phyloP scores from a whole-genome alignment of 2,888 invertebrate genomes.

The Lasioglossum malachurum region DNA sequence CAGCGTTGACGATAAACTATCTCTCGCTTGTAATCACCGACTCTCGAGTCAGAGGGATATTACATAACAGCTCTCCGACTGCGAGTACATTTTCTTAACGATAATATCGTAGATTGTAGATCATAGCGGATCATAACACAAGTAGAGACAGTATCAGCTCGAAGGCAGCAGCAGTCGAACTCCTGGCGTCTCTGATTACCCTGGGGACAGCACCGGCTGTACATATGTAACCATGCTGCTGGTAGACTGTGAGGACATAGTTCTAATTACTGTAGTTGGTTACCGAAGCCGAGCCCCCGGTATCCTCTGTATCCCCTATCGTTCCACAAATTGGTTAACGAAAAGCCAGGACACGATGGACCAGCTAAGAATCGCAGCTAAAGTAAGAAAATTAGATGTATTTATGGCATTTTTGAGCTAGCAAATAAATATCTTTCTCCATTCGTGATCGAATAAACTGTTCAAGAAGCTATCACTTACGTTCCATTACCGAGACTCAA shows the following conservation, averaged over 20 bases:
- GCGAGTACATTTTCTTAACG: not conserved
- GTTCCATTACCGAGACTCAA: not conserved
- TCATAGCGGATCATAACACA: constrained; percentile 3
- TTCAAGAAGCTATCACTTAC: not conserved
- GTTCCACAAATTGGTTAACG: constrained; percentile 1
- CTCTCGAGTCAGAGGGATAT: not conserved
- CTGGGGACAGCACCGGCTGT: constrained; percentile 3
- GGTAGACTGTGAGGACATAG: constrained; percentile 1
- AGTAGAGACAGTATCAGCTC: not conserved
- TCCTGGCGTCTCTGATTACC: constrained; percentile 5
- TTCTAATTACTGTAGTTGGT: constrained; percentile 16
- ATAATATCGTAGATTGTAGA: constrained; percentile 8
- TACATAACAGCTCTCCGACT: not conserved
- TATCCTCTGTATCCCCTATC: not conserved
- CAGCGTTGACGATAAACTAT: constrained; percentile 1
- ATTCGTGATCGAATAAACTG: not conserved
- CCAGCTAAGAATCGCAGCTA: not conserved
- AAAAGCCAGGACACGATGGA: not conserved
- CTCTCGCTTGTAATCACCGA: not conserved
- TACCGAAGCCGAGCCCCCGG: constrained; percentile 1
- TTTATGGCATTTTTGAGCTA: not conserved
- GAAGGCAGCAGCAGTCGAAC: not conserved
- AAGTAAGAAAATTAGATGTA: no score
- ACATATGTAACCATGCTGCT: constrained; percentile 8
- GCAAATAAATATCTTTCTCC: not conserved